A percentile compares a stretch with the other conserved stretches of the same genome.
These are phyloP conservation scores for Stercorarius parasiticus DNA, from an alignment of 2,113 vertebrate species.

Conservation along the genomic window DNA sequence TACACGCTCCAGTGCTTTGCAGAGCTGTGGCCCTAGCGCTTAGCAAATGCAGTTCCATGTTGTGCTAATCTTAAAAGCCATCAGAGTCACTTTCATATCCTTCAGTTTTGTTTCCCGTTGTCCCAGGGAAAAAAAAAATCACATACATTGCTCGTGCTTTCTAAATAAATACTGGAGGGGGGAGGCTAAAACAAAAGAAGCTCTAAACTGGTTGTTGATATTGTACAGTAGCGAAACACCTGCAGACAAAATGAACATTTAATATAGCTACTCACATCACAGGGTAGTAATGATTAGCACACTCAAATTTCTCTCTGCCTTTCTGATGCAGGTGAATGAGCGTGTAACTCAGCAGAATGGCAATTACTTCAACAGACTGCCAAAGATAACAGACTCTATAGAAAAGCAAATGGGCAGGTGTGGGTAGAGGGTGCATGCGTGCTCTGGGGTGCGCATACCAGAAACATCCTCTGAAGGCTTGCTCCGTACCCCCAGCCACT, in stretches of 20 bases:
- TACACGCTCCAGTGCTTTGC: constrained; percentile 15
- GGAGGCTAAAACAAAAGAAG: constrained; percentile 6
- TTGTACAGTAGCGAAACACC: background rate
- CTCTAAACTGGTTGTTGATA: background rate
- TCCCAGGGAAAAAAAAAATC: background rate
- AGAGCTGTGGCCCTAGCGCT: background rate
- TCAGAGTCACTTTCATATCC: background rate
- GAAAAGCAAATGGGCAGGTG: constrained; percentile 42
- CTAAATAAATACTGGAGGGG: background rate
- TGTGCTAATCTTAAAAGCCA: constrained; percentile 32
- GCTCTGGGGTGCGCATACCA: background rate
- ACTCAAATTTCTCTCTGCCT: constrained; percentile 53
- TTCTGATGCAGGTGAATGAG: constrained; percentile 52
- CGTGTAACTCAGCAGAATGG: constrained; percentile 31
- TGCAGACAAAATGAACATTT: constrained; percentile 55
- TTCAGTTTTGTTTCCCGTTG: background rate
- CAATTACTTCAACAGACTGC: constrained; percentile 59
- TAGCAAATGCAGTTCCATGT: background rate
- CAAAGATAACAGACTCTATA: constrained; percentile 32
- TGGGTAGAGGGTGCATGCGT: accelerated
- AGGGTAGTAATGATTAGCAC: constrained; percentile 50
- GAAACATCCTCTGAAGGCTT: background rate
- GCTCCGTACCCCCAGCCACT: accelerated
- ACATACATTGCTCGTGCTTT: background rate
- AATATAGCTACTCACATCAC: constrained; percentile 13